Base-by-base conservation (phyloP, 2,888 invertebrate genomes). In the Luperina testacea region DNA sequence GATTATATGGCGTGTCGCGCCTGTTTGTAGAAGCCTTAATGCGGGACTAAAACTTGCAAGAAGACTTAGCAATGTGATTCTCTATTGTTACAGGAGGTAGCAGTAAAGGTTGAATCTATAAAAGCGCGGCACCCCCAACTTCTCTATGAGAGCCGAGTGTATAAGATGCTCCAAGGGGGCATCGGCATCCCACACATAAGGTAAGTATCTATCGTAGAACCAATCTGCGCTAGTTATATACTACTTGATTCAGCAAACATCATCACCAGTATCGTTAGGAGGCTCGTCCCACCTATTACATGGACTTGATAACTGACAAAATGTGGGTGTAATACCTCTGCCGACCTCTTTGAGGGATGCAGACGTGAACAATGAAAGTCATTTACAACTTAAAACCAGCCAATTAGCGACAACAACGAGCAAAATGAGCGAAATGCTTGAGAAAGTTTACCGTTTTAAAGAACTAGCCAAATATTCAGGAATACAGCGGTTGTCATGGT, bases 71-170 rank as follows among this genome's bases (percentile, higher is more conserved):
- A 75, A 80, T 74, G 15, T 68, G 17, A n/a, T 67, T 80, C 51
- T 81, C 68, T 72, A 42, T 95, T 94, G 92, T 95, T 94, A 75
- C 96, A 99, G 98, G 99, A 99, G 97, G 99, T 99, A 91, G 99
- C 99, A 91, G 99, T 99, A 89, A 99, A 99, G 97, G 97, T 99
- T 96, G 99, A 99, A 97, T 98, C 98, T 92, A 97, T 99, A 90
- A 98, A 99, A 95, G 99, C 99, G 86, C 98, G 99, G 92, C 99
- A 99, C 97, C 99, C 99, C 63, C 99, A 99, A 96, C 98, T 99
- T 91, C 98, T 99, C 90, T 99, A 99, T 96, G 99, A 99, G 97
- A 99, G 99, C 96, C 99, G 99, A 97, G 97, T 99, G 90, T 99
- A 99, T 97, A 99, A 99, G 97, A 98, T 99, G 97, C 98, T 99